Base-by-base conservation (phyloP, 2,113 vertebrate genomes). In the Charina bottae region DNA sequence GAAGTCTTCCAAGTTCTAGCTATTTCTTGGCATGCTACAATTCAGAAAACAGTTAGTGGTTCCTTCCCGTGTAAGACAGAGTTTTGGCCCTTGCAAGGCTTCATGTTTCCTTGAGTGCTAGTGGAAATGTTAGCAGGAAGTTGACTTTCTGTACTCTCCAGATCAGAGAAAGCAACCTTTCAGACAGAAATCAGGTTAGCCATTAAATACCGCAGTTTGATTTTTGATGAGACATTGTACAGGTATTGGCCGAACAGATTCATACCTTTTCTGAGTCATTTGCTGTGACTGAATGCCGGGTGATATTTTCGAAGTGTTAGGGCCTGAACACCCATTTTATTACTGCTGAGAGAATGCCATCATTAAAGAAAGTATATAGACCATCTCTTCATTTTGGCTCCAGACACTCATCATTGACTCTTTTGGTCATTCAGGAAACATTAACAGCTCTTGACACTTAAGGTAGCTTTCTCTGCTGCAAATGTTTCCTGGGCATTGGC, bases 291-390 rank as follows among this genome's bases (percentile, higher is more conserved):
- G 42, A 42, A 46, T 56, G n/a, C 26, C 53, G 55, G 68, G 54
- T 83, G 54, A 54, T 62, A 88, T 60, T 88, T 92, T 49, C 13
- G 37, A 90, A 56, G 55, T 60, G 68, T 46, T 83, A 90, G 53
- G 37, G 60, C 90, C 33, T n/a, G 64, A 49, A 17, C 15, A 21
- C 23, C 23, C 83, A 59, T 88, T 87, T 92, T 83, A 42, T 84
- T 49, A 62, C 19, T 49, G 28, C 12, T 49, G 33, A n/a, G 28
- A 62, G 56, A 33, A 53, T 84, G 53, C 72, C 42, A 21, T 84
- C 56, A 62, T 88, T 54, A 59, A 83, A 88, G 64, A 26, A 88
- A 55, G 26, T 83, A 42, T 5, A 33, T 68, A 89, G 64, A 83
- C 55, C 28, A 53, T 88, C 87, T 92, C 37, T 53, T 83, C 13